A percentile compares a stretch with the other conserved stretches of the same genome.
These are phyloP conservation scores for Synaphobranchus kaupii DNA, from an alignment of 2,797 vertebrate species.

Conservation along the genomic window DNA sequence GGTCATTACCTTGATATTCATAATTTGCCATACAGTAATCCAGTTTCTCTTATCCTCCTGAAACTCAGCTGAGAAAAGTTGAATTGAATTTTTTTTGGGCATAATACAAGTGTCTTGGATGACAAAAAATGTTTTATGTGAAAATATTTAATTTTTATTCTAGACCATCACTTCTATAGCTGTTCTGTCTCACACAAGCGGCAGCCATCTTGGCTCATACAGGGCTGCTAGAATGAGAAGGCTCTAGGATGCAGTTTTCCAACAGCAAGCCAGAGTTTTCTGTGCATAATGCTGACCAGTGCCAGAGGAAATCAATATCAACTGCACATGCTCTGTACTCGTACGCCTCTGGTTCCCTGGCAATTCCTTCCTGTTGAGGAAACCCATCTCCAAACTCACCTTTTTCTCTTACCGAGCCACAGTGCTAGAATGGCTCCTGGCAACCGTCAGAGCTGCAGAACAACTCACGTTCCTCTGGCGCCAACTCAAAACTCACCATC, in stretches of 20 bases:
- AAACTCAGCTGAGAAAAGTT: too few species aligned
- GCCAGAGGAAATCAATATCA: slow-evolving; percentile 81
- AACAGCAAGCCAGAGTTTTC: slow-evolving; percentile 79
- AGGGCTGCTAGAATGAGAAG: slow-evolving; percentile 88
- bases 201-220: slow-evolving; percentile 66
- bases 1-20: slow-evolving; percentile 32
- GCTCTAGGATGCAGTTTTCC: slow-evolving; percentile 80
- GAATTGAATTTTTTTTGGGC: too few species aligned
- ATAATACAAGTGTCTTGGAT: too few species aligned
- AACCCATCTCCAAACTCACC: background rate
- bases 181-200: background rate
- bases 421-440: background rate
- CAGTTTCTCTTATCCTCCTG: slow-evolving; percentile 37
- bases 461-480: background rate
- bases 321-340: background rate
- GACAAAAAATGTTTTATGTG: too few species aligned
- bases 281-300: slow-evolving; percentile 80
- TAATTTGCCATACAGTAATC: slow-evolving; percentile 40
- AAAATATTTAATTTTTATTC: too few species aligned
- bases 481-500: background rate
- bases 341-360: background rate
- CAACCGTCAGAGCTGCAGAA: background rate
- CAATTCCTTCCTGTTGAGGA: background rate
- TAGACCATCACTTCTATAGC: slow-evolving; percentile 19
- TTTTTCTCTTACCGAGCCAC: background rate